Percentiles rank a stretch among this genome's conserved stretches.
Conservation (phyloP, 30 jellyfish, hydroid and myxozoan species). For the Turritopsis rubra region DNA sequence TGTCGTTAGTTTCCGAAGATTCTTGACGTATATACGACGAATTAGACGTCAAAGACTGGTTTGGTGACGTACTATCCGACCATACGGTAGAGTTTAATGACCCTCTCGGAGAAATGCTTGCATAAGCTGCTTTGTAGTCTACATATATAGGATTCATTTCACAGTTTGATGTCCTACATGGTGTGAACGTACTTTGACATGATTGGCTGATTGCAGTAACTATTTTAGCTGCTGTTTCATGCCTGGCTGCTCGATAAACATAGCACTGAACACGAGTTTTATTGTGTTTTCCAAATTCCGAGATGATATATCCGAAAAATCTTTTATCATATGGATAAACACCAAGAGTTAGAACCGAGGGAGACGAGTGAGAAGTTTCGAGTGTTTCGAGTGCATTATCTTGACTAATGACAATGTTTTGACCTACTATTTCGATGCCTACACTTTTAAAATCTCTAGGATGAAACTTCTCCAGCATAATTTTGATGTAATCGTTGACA, state of each 20-base stretch:
- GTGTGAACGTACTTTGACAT: slow-evolving; percentile 55
- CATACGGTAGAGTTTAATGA: neutral
- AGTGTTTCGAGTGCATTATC: slow-evolving; percentile 25
- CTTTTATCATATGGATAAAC: slow-evolving; percentile 64
- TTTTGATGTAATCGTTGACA: slow-evolving; percentile 69
- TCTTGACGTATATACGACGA: slow-evolving; percentile 5
- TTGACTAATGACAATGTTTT: slow-evolving; percentile 26
- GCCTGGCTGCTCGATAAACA: slow-evolving; percentile 53
- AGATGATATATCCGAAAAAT: slow-evolving; percentile 69
- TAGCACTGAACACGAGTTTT: slow-evolving; percentile 69
- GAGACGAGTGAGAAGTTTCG: slow-evolving; percentile 58
- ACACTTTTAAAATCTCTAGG: slow-evolving; percentile 63
- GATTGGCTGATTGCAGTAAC: slow-evolving; percentile 68
- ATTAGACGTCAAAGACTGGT: neutral
- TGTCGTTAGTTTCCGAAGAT: neutral
- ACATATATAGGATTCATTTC: slow-evolving; percentile 11
- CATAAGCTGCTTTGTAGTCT: neutral
- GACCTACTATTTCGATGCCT: slow-evolving; percentile 39
- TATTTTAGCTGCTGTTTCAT: slow-evolving; percentile 30
- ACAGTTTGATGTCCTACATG: slow-evolving; percentile 20
- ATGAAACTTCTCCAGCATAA: slow-evolving; percentile 53
- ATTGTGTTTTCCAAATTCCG: slow-evolving; percentile 39
- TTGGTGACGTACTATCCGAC: neutral
- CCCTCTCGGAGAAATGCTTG: neutral
- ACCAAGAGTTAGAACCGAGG: slow-evolving; percentile 83